Evolutionary conservation across 2,888 invertebrate species (phyloP).

Genomic region (Diaphora mendica): DNA sequence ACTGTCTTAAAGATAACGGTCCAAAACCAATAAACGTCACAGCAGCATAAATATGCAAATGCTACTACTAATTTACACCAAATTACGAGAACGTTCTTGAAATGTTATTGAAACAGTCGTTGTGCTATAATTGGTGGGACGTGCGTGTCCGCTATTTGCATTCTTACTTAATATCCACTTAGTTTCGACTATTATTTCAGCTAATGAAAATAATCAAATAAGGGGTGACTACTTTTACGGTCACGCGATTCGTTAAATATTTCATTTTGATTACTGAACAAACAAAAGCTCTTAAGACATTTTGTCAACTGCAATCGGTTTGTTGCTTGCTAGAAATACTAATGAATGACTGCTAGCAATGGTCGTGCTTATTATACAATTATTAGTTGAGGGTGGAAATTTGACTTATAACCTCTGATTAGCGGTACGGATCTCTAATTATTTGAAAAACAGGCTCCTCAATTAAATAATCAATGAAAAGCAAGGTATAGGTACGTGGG

Average conservation of each 20-base stretch:
- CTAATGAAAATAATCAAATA: conserved; percentile 6
- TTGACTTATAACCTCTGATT: too few species aligned
- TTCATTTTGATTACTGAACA: background rate
- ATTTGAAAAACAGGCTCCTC: too few species aligned
- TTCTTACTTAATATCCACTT: conserved; percentile 5
- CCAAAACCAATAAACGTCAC: background rate
- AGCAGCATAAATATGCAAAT: background rate
- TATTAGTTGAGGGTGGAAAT: too few species aligned
- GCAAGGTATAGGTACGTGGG: too few species aligned
- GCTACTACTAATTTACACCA: background rate
- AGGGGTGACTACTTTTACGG: background rate
- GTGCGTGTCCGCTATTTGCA: background rate
- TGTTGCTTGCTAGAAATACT: background rate
- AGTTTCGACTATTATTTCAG: background rate
- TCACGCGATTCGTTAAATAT: conserved; percentile 8
- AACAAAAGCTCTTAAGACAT: background rate
- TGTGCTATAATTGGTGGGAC: background rate
- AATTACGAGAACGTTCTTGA: background rate
- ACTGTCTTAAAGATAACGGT: background rate
- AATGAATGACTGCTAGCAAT: background rate
- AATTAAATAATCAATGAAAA: too few species aligned
- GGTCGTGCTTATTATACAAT: too few species aligned
- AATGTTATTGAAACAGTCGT: background rate
- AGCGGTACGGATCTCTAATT: too few species aligned
- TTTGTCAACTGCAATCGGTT: background rate